Percentiles rank a stretch among this genome's conserved stretches.
Evolutionary conservation across 2,113 vertebrate genomes (phyloP).

Genomic region (Solenodon paradoxus): DNA sequence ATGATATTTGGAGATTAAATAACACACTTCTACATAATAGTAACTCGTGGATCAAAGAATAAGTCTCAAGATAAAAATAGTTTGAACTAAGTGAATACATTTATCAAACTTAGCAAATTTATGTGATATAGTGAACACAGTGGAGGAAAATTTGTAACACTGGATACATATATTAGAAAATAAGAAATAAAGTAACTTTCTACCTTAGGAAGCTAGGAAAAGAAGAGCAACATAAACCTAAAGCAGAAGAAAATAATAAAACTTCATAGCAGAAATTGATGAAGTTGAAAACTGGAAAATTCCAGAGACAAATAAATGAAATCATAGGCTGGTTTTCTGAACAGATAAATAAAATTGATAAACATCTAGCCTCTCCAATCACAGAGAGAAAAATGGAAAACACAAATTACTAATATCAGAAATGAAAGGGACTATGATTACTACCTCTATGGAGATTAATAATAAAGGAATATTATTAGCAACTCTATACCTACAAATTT

Average conservation of each 20-base stretch:
- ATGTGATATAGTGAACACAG: background rate
- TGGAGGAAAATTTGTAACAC: background rate
- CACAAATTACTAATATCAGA: background rate
- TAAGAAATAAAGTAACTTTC: background rate
- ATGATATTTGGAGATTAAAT: background rate
- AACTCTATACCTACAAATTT: background rate
- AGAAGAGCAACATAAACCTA: background rate
- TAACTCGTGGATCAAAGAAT: background rate
- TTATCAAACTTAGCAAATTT: constrained; percentile 22
- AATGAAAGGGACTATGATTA: background rate
- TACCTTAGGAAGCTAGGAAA: constrained; percentile 10
- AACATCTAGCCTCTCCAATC: background rate
- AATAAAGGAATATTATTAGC: background rate
- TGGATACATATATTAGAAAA: background rate
- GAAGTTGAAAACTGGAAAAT: background rate
- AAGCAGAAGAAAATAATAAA: constrained; percentile 4
- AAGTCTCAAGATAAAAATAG: constrained; percentile 10
- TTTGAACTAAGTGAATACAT: constrained; percentile 37
- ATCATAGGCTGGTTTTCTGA: background rate
- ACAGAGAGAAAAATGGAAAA: constrained; percentile 1
- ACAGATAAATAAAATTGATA: background rate
- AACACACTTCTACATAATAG: background rate
- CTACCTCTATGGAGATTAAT: background rate
- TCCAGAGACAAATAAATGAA: background rate
- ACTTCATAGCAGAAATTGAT: background rate